These are phyloP conservation scores for Chelonus formosanus DNA, from an alignment of 2,888 invertebrate genomes.

Conservation along the genomic window DNA sequence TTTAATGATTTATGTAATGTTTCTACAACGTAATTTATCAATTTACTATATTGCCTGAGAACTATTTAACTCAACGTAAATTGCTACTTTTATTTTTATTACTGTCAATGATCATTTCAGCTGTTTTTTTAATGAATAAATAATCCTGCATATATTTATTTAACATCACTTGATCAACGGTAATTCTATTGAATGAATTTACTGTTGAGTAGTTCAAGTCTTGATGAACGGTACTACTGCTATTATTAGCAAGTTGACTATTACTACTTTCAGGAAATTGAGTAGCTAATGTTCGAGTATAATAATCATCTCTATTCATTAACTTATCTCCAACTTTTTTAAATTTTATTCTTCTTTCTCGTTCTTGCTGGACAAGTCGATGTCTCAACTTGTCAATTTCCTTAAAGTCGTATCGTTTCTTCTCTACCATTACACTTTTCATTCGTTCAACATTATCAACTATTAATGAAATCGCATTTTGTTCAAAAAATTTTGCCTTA, in stretches of 20 bases:
- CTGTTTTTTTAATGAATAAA: no score
- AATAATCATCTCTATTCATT: constrained; percentile 38
- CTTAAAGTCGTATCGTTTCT: constrained; percentile 71
- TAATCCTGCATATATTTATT: neutral
- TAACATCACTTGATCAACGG: constrained; percentile 28
- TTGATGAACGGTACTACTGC: no score
- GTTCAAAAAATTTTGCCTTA: constrained; percentile 36
- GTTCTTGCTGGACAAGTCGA: constrained; percentile 70
- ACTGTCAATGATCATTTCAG: neutral
- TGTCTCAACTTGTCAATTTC: constrained; percentile 70
- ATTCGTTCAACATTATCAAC: constrained; percentile 73
- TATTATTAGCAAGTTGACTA: no score
- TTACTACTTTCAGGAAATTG: constrained; percentile 41
- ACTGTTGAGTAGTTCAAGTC: no score
- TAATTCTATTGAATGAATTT: no score
- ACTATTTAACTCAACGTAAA: no score
- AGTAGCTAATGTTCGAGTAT: constrained; percentile 41
- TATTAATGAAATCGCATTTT: constrained; percentile 68
- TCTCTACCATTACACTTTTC: constrained; percentile 70
- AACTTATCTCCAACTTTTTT: constrained; percentile 50
- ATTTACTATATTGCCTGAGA: no score
- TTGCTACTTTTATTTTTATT: neutral
- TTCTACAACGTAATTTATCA: no score
- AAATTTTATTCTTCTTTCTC: constrained; percentile 68
- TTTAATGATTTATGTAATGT: no score